Evolutionary conservation across 2,113 vertebrate genomes (phyloP), one percentile per base, ranked within the genome.

Genomic region (Mirounga angustirostris): DNA sequence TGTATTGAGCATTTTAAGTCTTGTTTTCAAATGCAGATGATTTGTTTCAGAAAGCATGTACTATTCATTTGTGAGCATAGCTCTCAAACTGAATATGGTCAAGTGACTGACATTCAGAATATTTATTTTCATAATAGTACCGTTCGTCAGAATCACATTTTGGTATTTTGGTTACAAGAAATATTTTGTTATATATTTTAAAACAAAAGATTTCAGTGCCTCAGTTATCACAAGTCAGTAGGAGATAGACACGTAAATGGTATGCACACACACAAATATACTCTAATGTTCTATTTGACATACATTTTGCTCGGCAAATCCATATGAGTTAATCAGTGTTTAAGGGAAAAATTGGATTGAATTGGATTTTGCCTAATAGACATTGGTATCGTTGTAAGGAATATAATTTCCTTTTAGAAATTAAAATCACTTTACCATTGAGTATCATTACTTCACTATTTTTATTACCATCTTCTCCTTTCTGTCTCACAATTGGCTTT

Each of bases 21-120:
- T 92, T 69, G 7, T 80, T 96, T 96, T 89, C 81, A 36, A 58
- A 26, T 58, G 76, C 87, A 94, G 74, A 58, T 84, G 46, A 83
- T 76, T 91, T 79, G 33, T 50, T 89, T 95, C 76, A 59, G 88
- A 67, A 96, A 84, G 59, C 24, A 50, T 82, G 22, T 28, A 63
- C 78, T 94, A 2, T 79, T 92, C 50, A 56, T 33, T 12, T 13
- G 8, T 46, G 52, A 24, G 15, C 15, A 2, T 71, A 65, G 40
- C 61, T 76, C 59, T 24, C 30, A 81, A 63, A 18, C 19, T 63
- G 15, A 50, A 43, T 80, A 24, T 22, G 61, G n/a, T 74, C 50
- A 63, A 89, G 84, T 67, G 59, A 85, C 36, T 52, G 87, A 84
- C 82, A 90, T 90, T 95, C 33, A 30, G 69, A 86, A 65, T 78